Evolutionary conservation across 2,888 invertebrate genomes (phyloP).

Genomic region (Stictocephala bisonia): DNA sequence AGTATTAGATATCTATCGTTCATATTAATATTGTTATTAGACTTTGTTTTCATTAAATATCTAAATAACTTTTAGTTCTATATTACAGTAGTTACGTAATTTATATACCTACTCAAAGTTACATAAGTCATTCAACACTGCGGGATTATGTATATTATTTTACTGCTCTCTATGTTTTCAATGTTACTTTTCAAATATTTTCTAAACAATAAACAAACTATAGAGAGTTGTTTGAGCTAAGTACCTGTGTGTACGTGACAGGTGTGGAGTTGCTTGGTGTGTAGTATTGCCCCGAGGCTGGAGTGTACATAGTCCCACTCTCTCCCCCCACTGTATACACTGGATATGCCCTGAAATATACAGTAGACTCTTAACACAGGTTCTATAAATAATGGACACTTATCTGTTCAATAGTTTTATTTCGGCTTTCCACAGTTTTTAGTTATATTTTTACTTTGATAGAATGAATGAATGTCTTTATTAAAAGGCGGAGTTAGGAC

Average conservation of each 20-base stretch:
- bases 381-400: no score
- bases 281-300: constrained; percentile 77
- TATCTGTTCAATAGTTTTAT: neutral
- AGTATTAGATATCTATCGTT: no score
- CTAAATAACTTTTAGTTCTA: neutral
- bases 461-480: no score
- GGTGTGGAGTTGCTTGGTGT: constrained; percentile 72
- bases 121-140: no score
- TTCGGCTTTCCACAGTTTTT: neutral
- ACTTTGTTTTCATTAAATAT: no score
- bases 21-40: no score
- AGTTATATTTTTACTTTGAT: no score
- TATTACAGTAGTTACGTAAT: neutral
- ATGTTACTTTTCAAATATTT: neutral
- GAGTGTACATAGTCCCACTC: constrained; percentile 71
- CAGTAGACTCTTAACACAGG: neutral
- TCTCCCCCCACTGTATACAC: constrained; percentile 80
- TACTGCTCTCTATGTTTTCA: neutral
- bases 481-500: no score
- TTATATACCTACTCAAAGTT: no score
- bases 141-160: no score
- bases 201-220: neutral
- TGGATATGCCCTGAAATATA: constrained; percentile 74
- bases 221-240: no score
- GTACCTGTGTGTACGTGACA: constrained; percentile 74